A percentile compares a stretch with the other conserved stretches of the same genome.
Evolutionary conservation across 1,140 invertebrate genomes (phyloP).

Genomic region (Habropoda laboriosa): DNA sequence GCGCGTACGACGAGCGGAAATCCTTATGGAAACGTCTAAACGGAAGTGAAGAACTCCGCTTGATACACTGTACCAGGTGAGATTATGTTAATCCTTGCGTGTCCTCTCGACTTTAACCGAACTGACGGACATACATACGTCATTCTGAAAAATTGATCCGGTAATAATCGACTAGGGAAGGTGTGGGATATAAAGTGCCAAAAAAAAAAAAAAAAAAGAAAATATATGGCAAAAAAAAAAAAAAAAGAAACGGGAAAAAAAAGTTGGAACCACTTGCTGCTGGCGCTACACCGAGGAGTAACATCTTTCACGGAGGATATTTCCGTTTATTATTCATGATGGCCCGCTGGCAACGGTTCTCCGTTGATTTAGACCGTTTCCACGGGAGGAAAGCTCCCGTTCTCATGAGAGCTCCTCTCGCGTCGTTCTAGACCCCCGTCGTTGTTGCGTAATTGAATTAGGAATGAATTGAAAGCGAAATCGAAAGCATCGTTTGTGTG

Average conservation of each 20-base stretch:
- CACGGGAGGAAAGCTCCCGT: slow-evolving; percentile 4
- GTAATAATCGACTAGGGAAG: too few species aligned
- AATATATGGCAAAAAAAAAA: too few species aligned
- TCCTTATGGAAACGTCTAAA: slow-evolving; percentile 50
- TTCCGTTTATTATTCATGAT: slow-evolving; percentile 77
- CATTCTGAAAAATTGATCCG: too few species aligned
- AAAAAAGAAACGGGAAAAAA: too few species aligned
- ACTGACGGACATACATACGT: too few species aligned
- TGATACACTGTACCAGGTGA: slow-evolving; percentile 36
- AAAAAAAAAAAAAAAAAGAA: too few species aligned
- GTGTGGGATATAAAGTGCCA: slow-evolving; percentile 1
- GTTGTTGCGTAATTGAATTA: slow-evolving; percentile 12
- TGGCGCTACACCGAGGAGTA: too few species aligned
- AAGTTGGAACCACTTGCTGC: slow-evolving; percentile 55
- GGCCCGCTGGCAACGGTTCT: slow-evolving; percentile 65
- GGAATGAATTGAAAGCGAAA: slow-evolving; percentile 35
- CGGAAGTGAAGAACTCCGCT: slow-evolving; percentile 24
- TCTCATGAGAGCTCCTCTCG: neutral
- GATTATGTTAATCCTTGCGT: slow-evolving; percentile 39
- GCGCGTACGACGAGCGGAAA: slow-evolving; percentile 39
- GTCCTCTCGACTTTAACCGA: slow-evolving; percentile 21
- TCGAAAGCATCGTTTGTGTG: slow-evolving; percentile 39
- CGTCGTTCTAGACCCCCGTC: neutral
- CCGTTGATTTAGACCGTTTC: slow-evolving; percentile 57
- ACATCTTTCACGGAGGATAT: too few species aligned